phyloP scores from a whole-genome alignment of 2,797 vertebrate species.

The Notolabrus celidotus region DNA sequence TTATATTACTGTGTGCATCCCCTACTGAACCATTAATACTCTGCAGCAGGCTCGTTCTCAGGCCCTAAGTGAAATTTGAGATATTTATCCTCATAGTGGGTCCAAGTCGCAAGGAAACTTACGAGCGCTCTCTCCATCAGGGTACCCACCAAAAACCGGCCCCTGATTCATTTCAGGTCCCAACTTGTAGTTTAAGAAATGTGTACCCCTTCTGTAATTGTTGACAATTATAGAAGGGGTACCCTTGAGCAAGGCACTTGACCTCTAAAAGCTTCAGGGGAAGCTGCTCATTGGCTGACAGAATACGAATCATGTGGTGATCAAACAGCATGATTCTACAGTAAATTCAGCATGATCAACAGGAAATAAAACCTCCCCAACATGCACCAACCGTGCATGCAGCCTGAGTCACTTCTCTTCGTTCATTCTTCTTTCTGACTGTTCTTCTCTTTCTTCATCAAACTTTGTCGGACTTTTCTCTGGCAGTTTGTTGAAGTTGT shows the following conservation, averaged over 20 bases:
- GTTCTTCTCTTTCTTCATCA: no score
- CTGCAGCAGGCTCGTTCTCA: slow-evolving; percentile 50
- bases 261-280: slow-evolving; percentile 36
- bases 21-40: slow-evolving; percentile 75
- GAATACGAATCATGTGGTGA: not conserved
- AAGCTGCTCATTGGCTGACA: slow-evolving; percentile 12
- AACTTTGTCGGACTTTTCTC: no score
- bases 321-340: not conserved
- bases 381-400: no score
- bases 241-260: slow-evolving; percentile 64
- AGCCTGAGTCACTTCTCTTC: no score
- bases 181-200: slow-evolving; percentile 54
- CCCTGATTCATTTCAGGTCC: slow-evolving; percentile 47
- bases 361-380: not conserved
- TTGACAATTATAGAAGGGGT: slow-evolving; percentile 45
- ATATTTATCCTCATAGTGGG: slow-evolving; percentile 54
- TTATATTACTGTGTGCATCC: slow-evolving; percentile 76
- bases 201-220: slow-evolving; percentile 10
- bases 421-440: no score
- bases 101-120: slow-evolving; percentile 51
- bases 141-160: slow-evolving; percentile 40
- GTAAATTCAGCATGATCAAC: not conserved
- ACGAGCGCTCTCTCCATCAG: slow-evolving; percentile 17
- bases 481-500: no score
- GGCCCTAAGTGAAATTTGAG: slow-evolving; percentile 57